A percentile compares a stretch with the other conserved stretches of the same genome.
These are phyloP conservation scores for Hypomecis punctinalis DNA, from an alignment of 2,888 invertebrate genomes.

Conservation along the genomic window DNA sequence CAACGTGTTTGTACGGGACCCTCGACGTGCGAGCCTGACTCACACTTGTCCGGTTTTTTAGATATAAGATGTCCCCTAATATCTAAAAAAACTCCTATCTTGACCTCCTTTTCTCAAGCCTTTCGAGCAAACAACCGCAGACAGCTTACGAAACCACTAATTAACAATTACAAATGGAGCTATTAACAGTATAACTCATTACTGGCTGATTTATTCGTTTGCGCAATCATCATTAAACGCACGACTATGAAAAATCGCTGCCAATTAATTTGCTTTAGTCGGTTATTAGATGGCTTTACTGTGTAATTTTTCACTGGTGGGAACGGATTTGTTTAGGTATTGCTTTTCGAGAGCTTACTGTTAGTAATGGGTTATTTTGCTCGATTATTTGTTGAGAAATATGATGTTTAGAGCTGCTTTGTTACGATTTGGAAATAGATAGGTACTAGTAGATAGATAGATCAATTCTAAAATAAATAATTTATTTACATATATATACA, in stretches of 20 bases:
- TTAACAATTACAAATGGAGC: constrained; percentile 61
- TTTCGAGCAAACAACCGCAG: constrained; percentile 51
- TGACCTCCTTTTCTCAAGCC: constrained; percentile 29
- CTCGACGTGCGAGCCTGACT: too few relatives aligned
- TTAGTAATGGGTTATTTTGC: background rate
- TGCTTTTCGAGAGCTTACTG: background rate
- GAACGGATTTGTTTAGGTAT: constrained; percentile 14
- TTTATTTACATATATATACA: too few relatives aligned
- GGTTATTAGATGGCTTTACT: constrained; percentile 29
- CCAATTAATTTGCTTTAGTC: constrained; percentile 35
- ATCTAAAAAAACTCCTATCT: background rate
- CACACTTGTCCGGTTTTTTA: too few relatives aligned
- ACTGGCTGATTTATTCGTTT: constrained; percentile 47
- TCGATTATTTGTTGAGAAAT: background rate
- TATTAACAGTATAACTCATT: constrained; percentile 57
- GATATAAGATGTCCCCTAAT: too few relatives aligned
- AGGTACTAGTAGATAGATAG: too few relatives aligned
- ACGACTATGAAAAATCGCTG: constrained; percentile 44
- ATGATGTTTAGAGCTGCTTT: too few relatives aligned
- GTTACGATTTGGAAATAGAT: too few relatives aligned
- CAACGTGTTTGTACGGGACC: too few relatives aligned
- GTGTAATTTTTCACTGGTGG: constrained; percentile 22
- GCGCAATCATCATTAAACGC: constrained; percentile 49
- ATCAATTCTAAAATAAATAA: too few relatives aligned
- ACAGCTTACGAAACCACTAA: constrained; percentile 61